phyloP scores from a whole-genome alignment of 2,113 vertebrate genomes.

The Microtus richardsoni region DNA sequence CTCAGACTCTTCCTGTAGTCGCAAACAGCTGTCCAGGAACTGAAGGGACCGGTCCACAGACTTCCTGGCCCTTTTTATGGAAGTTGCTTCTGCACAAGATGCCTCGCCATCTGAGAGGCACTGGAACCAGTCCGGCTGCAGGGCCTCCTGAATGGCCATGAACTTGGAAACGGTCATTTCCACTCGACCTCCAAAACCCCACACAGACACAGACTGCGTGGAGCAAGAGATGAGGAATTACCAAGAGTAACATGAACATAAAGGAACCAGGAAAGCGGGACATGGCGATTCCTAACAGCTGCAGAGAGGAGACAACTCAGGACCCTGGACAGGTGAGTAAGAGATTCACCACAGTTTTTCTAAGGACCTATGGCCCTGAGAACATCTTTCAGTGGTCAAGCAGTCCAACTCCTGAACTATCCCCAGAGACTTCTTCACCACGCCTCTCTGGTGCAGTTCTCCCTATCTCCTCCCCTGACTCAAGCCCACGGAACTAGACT shows the following conservation, averaged over 20 bases:
- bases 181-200: constrained; percentile 95
- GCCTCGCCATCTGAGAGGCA: constrained; percentile 96
- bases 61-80: constrained; percentile 93
- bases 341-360: background rate
- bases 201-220: constrained; percentile 93
- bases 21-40: constrained; percentile 94
- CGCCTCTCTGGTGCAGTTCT: background rate
- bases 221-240: constrained; percentile 30
- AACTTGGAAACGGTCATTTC: constrained; percentile 93
- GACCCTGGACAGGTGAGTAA: background rate
- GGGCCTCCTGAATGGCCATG: constrained; percentile 92
- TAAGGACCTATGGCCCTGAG: background rate
- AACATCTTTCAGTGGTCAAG: background rate
- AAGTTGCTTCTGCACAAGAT: constrained; percentile 86
- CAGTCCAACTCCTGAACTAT: background rate
- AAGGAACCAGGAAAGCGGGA: background rate
- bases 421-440: background rate
- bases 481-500: background rate
- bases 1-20: constrained; percentile 89
- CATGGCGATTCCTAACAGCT: background rate
- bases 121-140: constrained; percentile 96
- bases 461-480: background rate
- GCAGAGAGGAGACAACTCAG: background rate
- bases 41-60: constrained; percentile 95
- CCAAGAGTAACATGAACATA: background rate